phyloP scores from a whole-genome alignment of 2,113 vertebrate genomes.

The Urocitellus parryii region DNA sequence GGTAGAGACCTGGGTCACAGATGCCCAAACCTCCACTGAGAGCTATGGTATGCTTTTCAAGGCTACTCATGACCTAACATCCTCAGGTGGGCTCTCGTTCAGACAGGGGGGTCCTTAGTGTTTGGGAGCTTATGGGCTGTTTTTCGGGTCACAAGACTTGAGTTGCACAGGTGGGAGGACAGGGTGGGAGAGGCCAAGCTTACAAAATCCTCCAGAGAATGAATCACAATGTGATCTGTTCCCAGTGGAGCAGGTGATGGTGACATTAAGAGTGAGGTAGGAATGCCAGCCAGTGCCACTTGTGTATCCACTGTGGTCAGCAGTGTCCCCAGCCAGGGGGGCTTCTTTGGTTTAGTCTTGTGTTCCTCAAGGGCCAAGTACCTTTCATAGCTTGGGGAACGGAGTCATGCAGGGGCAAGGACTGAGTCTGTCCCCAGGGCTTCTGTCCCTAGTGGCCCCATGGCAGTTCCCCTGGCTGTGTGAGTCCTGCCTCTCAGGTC shows the following conservation, averaged over 20 bases:
- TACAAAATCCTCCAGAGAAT: neutral
- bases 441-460: neutral
- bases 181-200: neutral
- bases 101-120: neutral
- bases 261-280: fast-evolving
- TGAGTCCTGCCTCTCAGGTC: fast-evolving
- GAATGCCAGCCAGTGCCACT: no score
- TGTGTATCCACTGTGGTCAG: neutral
- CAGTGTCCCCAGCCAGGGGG: no score
- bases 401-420: fast-evolving
- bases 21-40: no score
- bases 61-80: no score
- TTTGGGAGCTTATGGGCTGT: neutral
- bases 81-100: neutral
- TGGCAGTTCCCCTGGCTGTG: neutral
- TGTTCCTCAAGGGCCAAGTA: neutral
- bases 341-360: fast-evolving
- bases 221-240: neutral
- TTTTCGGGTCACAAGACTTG: no score
- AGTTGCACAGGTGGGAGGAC: neutral
- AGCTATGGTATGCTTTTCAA: no score
- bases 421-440: fast-evolving
- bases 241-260: neutral
- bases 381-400: no score
- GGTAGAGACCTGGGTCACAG: no score